Base-by-base conservation (phyloP, 2,888 invertebrate species). In the Ornithoptera priamus region DNA sequence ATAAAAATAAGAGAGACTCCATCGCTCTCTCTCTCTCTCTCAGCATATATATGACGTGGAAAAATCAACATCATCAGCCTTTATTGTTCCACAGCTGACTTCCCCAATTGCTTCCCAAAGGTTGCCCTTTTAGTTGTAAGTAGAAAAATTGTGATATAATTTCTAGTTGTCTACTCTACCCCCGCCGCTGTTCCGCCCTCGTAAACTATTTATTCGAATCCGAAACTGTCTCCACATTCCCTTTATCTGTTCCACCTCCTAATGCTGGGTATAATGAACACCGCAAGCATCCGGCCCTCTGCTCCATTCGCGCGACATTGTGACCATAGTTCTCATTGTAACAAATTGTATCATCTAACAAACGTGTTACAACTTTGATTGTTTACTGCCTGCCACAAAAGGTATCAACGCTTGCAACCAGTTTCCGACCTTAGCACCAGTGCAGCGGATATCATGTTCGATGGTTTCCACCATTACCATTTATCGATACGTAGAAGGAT, bases 181-280 rank as follows among this genome's bases (percentile, higher is more conserved):
- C 53, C 50, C 57, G 68, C 50, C 72, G n/a, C 50, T 83, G 73
- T 84, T 86, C 84, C 90, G 80, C 91, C 89, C 80, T 85, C 89
- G 77, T 81, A 76, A 77, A 84, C 83, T 83, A 90, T 90, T 90
- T 90, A 90, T 92, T 86, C 89, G 85, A 88, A 90, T 87, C 79
- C 79, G 85, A 89, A 86, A 84, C 89, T 89, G 87, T 92, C 88
- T 84, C 85, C 87, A 87, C 87, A 85, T 86, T 81, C 81, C 79
- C 85, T 87, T 88, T 84, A 86, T 84, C 83, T 85, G 80, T 81
- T 68, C 78, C 78, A 79, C 73, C 77, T 80, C 81, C 81, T 80
- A 85, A 80, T 53, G 80, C 84, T 86, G 59, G 39, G 63, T 70
- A 67, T 69, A 88, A 86, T 84, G 83, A 75, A 81, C 87, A 75